Percentiles rank a stretch among this genome's conserved stretches.
phyloP scores from a whole-genome alignment of 2,888 invertebrate species.

The Leucophenga montana region DNA sequence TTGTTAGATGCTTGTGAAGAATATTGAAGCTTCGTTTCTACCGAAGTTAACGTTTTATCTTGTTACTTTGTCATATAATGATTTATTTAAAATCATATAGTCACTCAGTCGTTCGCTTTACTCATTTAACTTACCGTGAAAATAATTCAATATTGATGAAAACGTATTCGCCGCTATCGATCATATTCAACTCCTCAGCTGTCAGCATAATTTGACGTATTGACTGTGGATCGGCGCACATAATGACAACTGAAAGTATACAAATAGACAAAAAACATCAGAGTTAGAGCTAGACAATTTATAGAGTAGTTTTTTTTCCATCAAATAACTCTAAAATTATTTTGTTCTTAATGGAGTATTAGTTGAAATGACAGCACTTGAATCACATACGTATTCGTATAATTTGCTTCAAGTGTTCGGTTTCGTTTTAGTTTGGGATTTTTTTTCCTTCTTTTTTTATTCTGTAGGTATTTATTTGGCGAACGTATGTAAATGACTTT shows the following conservation, averaged over 20 bases:
- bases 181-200: conserved; percentile 95
- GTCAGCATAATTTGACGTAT: conserved; percentile 94
- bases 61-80: too few relatives aligned
- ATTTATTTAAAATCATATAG: too few relatives aligned
- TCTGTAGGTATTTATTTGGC: not conserved
- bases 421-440: too few relatives aligned
- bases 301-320: not conserved
- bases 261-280: conserved; percentile 7
- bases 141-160: conserved; percentile 98
- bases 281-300: not conserved
- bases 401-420: too few relatives aligned
- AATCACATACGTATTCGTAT: too few relatives aligned
- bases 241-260: conserved; percentile 88
- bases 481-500: not conserved
- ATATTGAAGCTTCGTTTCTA: too few relatives aligned
- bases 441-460: too few relatives aligned
- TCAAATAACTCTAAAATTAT: not conserved
- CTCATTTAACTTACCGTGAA: conserved; percentile 83
- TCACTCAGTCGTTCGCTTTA: not conserved
- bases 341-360: conserved; percentile 10
- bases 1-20: too few relatives aligned
- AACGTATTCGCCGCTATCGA: conserved; percentile 96
- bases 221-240: conserved; percentile 92
- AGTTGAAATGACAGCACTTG: not conserved
- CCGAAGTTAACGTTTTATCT: too few relatives aligned